Conservation (phyloP, 2,113 vertebrate species). For the Salvator merianae region DNA sequence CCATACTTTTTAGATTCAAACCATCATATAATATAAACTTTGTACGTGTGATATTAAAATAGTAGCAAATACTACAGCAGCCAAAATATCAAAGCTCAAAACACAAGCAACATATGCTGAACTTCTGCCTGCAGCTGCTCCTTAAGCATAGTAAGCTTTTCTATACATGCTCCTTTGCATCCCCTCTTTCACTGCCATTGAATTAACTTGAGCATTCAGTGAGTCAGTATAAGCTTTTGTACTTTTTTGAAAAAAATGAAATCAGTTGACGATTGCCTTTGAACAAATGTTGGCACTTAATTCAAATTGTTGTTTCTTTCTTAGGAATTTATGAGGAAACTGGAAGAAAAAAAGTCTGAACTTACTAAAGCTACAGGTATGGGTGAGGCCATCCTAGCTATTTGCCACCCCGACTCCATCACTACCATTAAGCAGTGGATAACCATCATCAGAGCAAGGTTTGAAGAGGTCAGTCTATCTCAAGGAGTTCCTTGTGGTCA, state of each 20-base stretch:
- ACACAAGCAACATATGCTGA: not conserved
- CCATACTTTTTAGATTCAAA: too few relatives aligned
- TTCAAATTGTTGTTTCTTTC: constrained; percentile 47
- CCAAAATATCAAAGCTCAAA: not conserved
- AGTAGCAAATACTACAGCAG: not conserved
- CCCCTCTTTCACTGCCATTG: not conserved
- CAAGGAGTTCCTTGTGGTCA: not conserved
- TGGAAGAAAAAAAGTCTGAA: constrained; percentile 91
- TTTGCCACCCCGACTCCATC: constrained; percentile 97
- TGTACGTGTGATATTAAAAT: not conserved
- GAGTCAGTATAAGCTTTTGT: not conserved
- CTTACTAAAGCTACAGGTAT: constrained; percentile 88
- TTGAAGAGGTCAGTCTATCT: constrained; percentile 90
- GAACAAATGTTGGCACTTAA: constrained; percentile 48
- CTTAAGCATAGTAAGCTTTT: constrained; percentile 17
- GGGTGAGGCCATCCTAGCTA: constrained; percentile 91
- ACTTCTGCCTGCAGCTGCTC: not conserved
- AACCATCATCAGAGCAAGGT: constrained; percentile 96
- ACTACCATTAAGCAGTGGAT: constrained; percentile 99
- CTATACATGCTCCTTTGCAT: not conserved
- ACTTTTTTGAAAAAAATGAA: not conserved
- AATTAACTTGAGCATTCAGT: constrained; percentile 15
- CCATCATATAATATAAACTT: too few relatives aligned
- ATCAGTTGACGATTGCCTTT: constrained; percentile 32
- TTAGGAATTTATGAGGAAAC: constrained; percentile 95